phyloP scores from a whole-genome alignment of 2,888 invertebrate genomes.

The Eustalomyia histrio region DNA sequence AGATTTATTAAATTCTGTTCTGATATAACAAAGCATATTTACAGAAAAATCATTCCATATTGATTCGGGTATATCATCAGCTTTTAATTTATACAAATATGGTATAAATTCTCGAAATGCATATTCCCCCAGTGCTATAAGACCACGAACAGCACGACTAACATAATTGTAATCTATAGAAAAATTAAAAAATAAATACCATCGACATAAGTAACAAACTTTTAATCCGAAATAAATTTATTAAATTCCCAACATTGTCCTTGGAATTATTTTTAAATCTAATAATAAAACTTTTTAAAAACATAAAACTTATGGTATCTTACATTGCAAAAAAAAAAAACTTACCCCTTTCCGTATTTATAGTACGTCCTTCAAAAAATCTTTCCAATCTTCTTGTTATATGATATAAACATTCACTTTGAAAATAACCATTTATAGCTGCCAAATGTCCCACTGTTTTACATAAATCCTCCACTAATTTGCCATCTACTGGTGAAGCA shows the following conservation, averaged over 20 bases:
- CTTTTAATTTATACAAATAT: constrained; percentile 75
- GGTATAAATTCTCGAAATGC: constrained; percentile 78
- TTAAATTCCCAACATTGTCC: too few species aligned
- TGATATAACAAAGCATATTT: constrained; percentile 24
- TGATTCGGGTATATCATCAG: constrained; percentile 72
- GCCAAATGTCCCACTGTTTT: constrained; percentile 76
- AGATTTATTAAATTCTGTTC: not conserved
- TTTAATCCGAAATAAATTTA: too few species aligned
- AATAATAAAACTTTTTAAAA: too few species aligned
- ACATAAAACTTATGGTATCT: too few species aligned
- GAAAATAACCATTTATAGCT: constrained; percentile 75
- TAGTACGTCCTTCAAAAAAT: constrained; percentile 74
- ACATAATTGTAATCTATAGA: constrained; percentile 76
- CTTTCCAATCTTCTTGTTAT: constrained; percentile 73
- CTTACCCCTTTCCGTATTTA: constrained; percentile 72
- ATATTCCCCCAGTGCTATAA: constrained; percentile 77
- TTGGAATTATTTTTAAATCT: too few species aligned
- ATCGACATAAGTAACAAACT: not conserved
- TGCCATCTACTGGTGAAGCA: constrained; percentile 73
- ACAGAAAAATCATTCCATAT: constrained; percentile 74
- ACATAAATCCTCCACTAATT: constrained; percentile 74
- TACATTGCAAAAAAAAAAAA: not conserved
- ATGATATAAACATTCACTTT: constrained; percentile 75
- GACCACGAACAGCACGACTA: constrained; percentile 74
- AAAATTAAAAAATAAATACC: not conserved